Base-by-base conservation (phyloP, 2,797 vertebrate genomes). In the Onychomys arenicola region DNA sequence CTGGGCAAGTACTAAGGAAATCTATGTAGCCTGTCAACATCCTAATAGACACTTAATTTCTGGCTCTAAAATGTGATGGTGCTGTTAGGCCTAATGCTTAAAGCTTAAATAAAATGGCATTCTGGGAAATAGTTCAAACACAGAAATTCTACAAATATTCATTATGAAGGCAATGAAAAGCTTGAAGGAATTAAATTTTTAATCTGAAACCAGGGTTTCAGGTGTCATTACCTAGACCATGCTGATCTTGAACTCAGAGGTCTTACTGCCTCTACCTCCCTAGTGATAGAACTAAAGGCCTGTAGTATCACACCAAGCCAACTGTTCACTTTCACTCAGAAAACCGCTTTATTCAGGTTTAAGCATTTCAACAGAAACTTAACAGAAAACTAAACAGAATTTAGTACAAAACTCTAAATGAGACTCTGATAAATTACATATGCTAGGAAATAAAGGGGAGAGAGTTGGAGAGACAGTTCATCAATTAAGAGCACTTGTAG, bases 71-170 rank as follows among this genome's bases (percentile, higher is more conserved):
- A n/a, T 8, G 12, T 86, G 43, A 86, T 94, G 55, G 71, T 91
- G 29, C 76, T 89, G 83, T 8, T 65, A 61, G 49, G 67, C 2
- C 76, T 59, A 0, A 55, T 55, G 52, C 52, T 55, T 55, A 69
- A 96, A 59, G 57, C 55, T 93, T 91, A 89, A 91, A 27, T 61
- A 90, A 94, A 97, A 86, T 27, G 23, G 63, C 10, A 89, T 40
- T 83, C 21, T 69, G 89, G 23, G 65, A 93, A 93, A 87, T 69
- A 49, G 46, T 73, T 52, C 85, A 90, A 95, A 94, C 37, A 89
- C 4, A 57, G 83, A 40, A 86, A 94, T 75, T 8, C 23, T 34
- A 96, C 5, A 88, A 90, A 90, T 89, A 90, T 40, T 87, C 43
- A 88, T 43, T 57, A 94, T 46, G 32, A 32, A 91, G 73, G 65